A percentile compares a stretch with the other conserved stretches of the same genome.
Evolutionary conservation across 2,888 invertebrate species (phyloP).

Genomic region (Eilema caniola): DNA sequence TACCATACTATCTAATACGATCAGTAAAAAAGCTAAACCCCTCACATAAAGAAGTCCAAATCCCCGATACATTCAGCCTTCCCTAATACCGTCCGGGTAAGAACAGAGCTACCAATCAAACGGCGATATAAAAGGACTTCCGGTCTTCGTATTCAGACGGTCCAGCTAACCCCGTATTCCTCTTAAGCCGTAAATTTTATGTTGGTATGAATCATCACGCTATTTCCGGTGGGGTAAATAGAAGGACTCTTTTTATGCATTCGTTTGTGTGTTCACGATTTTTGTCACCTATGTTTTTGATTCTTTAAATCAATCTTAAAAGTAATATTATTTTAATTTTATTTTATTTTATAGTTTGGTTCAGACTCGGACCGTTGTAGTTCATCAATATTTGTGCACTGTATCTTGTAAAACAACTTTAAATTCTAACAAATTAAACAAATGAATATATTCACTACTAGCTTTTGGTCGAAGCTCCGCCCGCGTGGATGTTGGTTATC

Average conservation of each 20-base stretch:
- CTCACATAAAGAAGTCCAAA: not conserved
- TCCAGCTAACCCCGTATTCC: constrained; percentile 25
- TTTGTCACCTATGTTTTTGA: not conserved
- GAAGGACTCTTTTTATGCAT: not conserved
- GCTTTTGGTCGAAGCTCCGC: too few species aligned
- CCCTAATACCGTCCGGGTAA: constrained; percentile 24
- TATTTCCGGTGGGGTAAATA: constrained; percentile 23
- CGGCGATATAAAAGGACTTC: constrained; percentile 31
- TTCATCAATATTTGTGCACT: too few species aligned
- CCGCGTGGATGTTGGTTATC: too few species aligned
- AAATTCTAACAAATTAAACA: too few species aligned
- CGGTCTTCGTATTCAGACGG: constrained; percentile 37
- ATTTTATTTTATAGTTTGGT: too few species aligned
- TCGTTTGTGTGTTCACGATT: not conserved
- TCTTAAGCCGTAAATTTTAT: constrained; percentile 37
- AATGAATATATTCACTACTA: too few species aligned
- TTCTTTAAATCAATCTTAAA: too few species aligned
- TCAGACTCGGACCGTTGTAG: too few species aligned
- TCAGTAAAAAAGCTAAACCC: not conserved
- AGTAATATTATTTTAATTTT: too few species aligned
- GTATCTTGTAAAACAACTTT: too few species aligned
- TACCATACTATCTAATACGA: not conserved
- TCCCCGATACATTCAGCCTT: constrained; percentile 15
- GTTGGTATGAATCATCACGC: constrained; percentile 23
- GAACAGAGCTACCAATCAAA: constrained; percentile 46